Percentiles rank a stretch among this genome's conserved stretches.
phyloP scores from a whole-genome alignment of 2,888 invertebrate genomes.

The Leistus spinibarbis region DNA sequence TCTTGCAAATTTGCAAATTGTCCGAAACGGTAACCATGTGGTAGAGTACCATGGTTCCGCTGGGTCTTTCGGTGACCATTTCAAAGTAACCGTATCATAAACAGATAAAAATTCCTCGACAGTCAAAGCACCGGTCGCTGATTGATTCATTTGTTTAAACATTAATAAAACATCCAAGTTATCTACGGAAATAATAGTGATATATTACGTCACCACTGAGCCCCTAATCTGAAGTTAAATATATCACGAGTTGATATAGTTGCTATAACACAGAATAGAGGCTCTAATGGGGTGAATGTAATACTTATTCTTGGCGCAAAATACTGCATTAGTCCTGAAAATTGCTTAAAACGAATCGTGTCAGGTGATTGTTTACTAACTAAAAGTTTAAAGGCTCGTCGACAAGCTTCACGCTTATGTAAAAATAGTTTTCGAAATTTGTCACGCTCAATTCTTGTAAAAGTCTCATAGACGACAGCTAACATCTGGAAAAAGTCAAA shows the following conservation, averaged over 20 bases:
- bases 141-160: constrained; percentile 78
- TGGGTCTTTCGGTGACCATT: constrained; percentile 75
- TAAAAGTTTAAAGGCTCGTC: constrained; percentile 79
- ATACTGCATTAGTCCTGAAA: constrained; percentile 79
- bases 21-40: constrained; percentile 65
- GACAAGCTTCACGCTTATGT: constrained; percentile 81
- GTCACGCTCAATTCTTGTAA: constrained; percentile 83
- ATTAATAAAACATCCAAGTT: constrained; percentile 76
- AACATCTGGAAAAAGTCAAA: constrained; percentile 73
- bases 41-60: constrained; percentile 77
- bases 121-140: constrained; percentile 69
- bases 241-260: too few relatives aligned
- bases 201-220: neutral
- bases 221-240: too few relatives aligned
- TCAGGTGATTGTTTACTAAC: constrained; percentile 77
- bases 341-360: constrained; percentile 73
- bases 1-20: constrained; percentile 65
- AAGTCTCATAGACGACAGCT: constrained; percentile 89
- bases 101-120: constrained; percentile 75
- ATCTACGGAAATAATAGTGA: constrained; percentile 57
- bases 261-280: too few relatives aligned
- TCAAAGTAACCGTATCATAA: constrained; percentile 73
- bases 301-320: constrained; percentile 76
- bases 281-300: neutral
- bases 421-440: constrained; percentile 82